These are phyloP conservation scores for Drosophila bocki DNA, from an alignment of 1,140 invertebrate genomes.

Conservation along the genomic window DNA sequence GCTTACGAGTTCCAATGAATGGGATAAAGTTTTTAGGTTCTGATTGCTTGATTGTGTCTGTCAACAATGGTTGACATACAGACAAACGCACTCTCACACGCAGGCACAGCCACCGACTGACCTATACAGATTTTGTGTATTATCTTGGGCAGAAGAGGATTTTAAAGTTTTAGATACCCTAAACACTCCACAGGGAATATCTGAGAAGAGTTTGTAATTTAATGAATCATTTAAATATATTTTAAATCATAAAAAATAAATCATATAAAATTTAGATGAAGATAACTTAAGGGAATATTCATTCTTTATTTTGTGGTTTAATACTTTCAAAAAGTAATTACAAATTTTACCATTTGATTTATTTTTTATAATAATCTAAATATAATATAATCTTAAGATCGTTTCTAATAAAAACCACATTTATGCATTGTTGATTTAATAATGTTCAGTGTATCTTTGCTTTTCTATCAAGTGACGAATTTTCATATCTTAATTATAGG, in stretches of 20 bases:
- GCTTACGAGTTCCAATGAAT: slow-evolving; percentile 20
- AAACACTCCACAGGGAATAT: background rate
- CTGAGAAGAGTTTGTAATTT: background rate
- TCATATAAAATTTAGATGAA: background rate
- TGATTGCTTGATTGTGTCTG: slow-evolving; percentile 83
- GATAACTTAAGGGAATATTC: background rate
- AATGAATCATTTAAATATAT: background rate
- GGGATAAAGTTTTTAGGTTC: slow-evolving; percentile 80
- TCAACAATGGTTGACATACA: slow-evolving; percentile 64
- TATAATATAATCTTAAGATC: no score
- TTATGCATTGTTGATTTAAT: no score
- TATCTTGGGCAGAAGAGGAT: background rate
- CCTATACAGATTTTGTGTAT: slow-evolving; percentile 43
- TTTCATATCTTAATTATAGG: slow-evolving; percentile 21
- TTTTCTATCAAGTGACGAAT: background rate
- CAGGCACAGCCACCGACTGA: slow-evolving; percentile 12
- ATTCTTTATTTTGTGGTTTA: background rate
- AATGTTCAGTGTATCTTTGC: background rate
- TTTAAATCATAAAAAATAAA: no score
- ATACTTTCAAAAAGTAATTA: background rate
- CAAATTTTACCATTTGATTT: background rate
- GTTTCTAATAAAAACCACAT: no score
- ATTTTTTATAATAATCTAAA: no score
- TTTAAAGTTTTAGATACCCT: slow-evolving; percentile 35
- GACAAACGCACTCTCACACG: slow-evolving; percentile 8